phyloP scores from a whole-genome alignment of 2,113 vertebrate species.

The Cavia aperea region DNA sequence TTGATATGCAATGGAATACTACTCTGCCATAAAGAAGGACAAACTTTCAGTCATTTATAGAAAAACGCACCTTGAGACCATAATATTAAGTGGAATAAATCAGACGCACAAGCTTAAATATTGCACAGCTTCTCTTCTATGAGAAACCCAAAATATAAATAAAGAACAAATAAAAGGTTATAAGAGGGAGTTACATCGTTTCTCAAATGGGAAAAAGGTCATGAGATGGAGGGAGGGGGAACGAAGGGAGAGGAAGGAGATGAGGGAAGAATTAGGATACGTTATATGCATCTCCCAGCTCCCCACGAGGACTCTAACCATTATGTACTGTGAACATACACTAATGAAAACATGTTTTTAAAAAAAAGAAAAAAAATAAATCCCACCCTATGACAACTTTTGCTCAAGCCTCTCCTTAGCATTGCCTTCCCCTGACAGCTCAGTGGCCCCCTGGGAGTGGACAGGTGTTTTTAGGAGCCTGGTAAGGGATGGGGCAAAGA shows the following conservation, averaged over 20 bases:
- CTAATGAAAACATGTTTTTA: not conserved
- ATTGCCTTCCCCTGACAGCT: not conserved
- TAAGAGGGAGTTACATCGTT: not conserved
- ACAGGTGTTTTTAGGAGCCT: not conserved
- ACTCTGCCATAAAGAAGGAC: not conserved
- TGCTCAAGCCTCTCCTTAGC: not conserved
- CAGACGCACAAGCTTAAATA: not conserved
- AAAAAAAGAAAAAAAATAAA: not conserved
- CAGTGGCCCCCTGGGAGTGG: not conserved
- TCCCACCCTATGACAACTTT: fast-evolving
- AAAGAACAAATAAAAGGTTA: not conserved
- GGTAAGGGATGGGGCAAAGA: not conserved
- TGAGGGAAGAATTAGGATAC: not conserved
- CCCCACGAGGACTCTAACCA: not conserved
- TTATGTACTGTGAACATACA: not conserved
- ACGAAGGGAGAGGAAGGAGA: not conserved
- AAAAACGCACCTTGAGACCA: not conserved
- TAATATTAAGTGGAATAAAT: not conserved
- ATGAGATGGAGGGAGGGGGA: not conserved
- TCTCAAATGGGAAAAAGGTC: not conserved
- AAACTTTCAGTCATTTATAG: not conserved
- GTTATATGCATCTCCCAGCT: not conserved
- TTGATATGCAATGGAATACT: not conserved
- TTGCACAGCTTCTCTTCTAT: not conserved
- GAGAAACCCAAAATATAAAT: not conserved